These are phyloP conservation scores for Xylocampa areola DNA, from an alignment of 2,888 invertebrate species.

Conservation along the genomic window DNA sequence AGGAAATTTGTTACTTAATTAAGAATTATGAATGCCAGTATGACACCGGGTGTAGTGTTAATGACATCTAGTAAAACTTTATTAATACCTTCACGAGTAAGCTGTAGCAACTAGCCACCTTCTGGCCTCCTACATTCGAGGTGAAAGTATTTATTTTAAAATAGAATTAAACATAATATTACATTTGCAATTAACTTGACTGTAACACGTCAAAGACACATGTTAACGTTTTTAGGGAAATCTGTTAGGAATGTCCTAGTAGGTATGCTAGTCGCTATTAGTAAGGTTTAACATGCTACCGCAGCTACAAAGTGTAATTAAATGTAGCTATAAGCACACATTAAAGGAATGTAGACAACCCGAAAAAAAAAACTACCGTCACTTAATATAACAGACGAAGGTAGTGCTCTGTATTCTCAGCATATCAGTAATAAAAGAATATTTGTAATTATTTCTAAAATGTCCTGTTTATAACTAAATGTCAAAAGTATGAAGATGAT, in stretches of 20 bases:
- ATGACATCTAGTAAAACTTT: slow-evolving; percentile 18
- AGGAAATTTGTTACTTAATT: slow-evolving; percentile 13
- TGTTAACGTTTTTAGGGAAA: too few relatives aligned
- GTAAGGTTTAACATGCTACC: too few relatives aligned
- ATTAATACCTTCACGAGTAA: slow-evolving; percentile 21
- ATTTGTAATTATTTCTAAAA: slow-evolving; percentile 18
- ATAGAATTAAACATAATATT: slow-evolving; percentile 19
- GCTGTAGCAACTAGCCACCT: not conserved
- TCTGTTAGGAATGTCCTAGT: slow-evolving; percentile 25
- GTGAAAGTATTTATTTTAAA: slow-evolving; percentile 29
- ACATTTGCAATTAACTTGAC: slow-evolving; percentile 14
- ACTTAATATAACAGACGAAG: not conserved
- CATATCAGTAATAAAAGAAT: not conserved
- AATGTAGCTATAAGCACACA: too few relatives aligned
- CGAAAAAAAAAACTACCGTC: not conserved
- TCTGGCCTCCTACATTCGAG: slow-evolving; percentile 10
- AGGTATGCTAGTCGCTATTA: slow-evolving; percentile 2
- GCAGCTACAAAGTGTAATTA: too few relatives aligned
- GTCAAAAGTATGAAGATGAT: slow-evolving; percentile 36
- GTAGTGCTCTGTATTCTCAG: not conserved
- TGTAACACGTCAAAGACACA: slow-evolving; percentile 3
- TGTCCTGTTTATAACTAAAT: slow-evolving; percentile 31
- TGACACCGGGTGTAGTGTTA: not conserved
- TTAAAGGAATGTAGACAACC: too few relatives aligned
- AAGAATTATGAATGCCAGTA: slow-evolving; percentile 13